Percentiles rank a stretch among this genome's conserved stretches.
Evolutionary conservation across 1,140 invertebrate genomes (phyloP).

Genomic region (Ooceraea biroi): DNA sequence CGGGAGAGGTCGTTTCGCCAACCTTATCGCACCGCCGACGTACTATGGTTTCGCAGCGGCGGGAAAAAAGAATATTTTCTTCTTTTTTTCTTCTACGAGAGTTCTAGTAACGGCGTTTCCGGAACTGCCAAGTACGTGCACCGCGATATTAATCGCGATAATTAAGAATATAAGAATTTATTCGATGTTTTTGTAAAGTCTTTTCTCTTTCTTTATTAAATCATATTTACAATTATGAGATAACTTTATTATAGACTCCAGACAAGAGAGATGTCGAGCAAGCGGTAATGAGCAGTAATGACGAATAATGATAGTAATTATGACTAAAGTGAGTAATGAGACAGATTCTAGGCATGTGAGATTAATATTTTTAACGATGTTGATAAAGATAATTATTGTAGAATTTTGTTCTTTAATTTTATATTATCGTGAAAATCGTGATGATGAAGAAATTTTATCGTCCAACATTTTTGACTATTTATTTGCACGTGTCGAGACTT

Average conservation of each 20-base stretch:
- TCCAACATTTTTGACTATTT: not conserved
- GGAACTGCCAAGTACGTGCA: not conserved
- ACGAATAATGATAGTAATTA: not conserved
- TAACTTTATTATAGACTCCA: not conserved
- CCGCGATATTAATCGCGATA: too few species aligned
- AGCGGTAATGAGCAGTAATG: not conserved
- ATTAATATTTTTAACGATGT: not conserved
- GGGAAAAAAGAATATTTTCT: not conserved
- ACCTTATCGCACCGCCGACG: conserved; percentile 2
- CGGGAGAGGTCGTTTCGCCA: not conserved
- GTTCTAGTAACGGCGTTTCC: not conserved
- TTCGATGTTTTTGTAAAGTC: not conserved
- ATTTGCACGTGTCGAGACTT: not conserved
- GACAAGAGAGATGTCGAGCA: not conserved
- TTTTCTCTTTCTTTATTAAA: not conserved
- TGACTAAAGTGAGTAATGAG: not conserved
- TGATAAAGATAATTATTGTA: not conserved
- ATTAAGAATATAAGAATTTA: not conserved
- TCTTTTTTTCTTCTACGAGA: not conserved
- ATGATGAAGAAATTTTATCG: not conserved
- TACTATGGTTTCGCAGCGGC: not conserved
- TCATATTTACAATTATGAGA: not conserved
- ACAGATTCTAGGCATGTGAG: not conserved
- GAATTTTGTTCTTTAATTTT: not conserved
- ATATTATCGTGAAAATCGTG: not conserved